Conservation (phyloP, 2,113 vertebrate genomes). For the Corynorhinus townsendii region DNA sequence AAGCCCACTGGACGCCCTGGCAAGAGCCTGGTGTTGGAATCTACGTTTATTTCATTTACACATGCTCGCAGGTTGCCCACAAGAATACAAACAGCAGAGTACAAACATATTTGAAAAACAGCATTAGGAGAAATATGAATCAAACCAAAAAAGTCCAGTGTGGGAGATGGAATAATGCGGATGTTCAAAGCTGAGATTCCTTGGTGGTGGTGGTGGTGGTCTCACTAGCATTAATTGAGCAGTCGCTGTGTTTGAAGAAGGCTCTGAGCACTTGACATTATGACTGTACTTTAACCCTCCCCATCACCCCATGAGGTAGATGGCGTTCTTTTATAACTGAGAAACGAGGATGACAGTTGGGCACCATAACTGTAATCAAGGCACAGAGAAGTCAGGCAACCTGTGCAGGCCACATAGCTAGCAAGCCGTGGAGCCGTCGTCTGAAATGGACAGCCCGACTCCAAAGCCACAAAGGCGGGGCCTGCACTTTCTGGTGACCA, state of each 20-base stretch:
- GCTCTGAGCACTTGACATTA: neutral
- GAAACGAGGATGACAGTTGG: neutral
- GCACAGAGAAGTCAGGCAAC: neutral
- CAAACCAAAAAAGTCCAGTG: neutral
- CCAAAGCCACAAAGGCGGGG: accelerated
- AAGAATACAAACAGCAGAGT: neutral
- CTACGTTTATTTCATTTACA: neutral
- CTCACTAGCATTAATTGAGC: neutral
- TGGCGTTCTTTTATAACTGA: neutral
- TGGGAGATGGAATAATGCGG: neutral
- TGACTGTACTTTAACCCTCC: neutral
- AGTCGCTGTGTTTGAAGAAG: neutral
- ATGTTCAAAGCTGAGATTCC: neutral
- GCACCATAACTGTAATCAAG: neutral
- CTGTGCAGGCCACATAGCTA: neutral
- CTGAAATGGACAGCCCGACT: neutral
- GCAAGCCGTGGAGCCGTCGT: neutral
- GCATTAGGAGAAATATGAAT: neutral
- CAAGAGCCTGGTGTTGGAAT: neutral
- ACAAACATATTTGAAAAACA: neutral
- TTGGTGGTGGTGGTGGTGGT: too few species aligned
- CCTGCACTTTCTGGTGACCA: too few species aligned
- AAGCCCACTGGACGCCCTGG: neutral
- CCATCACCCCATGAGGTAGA: neutral
- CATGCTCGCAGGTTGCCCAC: neutral